Evolutionary conservation across 2,113 vertebrate genomes (phyloP), one percentile per base, ranked within the genome.

Genomic region (Tylochromis polylepis): DNA sequence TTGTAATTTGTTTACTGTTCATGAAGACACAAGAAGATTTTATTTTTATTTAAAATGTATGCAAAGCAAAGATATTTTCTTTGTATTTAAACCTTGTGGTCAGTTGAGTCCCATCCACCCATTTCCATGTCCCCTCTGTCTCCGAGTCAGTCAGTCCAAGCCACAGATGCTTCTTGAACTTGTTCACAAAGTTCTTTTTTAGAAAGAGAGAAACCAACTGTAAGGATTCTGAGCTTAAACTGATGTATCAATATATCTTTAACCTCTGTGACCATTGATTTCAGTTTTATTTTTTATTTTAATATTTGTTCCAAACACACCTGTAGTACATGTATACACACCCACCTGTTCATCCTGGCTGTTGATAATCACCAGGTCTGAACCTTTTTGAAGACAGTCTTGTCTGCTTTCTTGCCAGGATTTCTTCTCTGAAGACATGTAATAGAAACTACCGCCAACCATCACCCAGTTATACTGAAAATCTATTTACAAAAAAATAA

Each of bases 281-380:
- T 31, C 8, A 56, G 22, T 15, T 5, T 34, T 8, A 79, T 36
- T 16, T 5, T 29, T 1, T 22, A 14, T 55, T 38, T 10, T 55
- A 11, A 3, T 11, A 5, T 36, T 36, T 22, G 4, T n/a, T 31
- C 5, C 12, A 24, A 2, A 31, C 8, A 31, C 29, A 34, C 11
- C 41, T 77, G 15, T 78, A 29, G 11, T 12, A 20, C 5, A 36
- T 11, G 3, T 6, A 31, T 3, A 49, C 31, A 36, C 11, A 34
- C 3, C 16, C 8, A 91, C 93, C 83, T 92, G 88, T 15, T 93
- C 89, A 9, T 60, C 78, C 58, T 34, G 70, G 36, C 81, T 91
- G 82, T 83, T 89, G 78, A 92, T 86, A 7, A 92, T 65, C 10
- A 92, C 18, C 51, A 94, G 84, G 38, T 93, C 89, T 8, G 89